Conservation (phyloP, 1,140 invertebrate species). For the Magallana ariakensis region DNA sequence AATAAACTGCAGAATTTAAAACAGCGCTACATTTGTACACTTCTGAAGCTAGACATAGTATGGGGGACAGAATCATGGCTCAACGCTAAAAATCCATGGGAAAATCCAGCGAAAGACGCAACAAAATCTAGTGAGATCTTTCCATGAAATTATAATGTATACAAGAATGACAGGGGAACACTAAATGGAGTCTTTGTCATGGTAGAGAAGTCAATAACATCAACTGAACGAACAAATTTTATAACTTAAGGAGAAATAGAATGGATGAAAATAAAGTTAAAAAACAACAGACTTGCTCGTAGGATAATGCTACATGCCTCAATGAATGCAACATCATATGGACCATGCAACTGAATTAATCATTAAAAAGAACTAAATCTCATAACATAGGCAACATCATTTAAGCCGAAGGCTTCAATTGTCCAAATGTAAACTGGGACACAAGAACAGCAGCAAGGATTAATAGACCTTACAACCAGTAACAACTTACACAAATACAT, state of each 20-base stretch:
- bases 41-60: slow-evolving; percentile 60
- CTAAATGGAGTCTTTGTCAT: slow-evolving; percentile 48
- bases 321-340: neutral
- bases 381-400: neutral
- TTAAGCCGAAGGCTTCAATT: slow-evolving; percentile 37
- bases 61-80: slow-evolving; percentile 61
- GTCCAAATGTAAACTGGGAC: slow-evolving; percentile 33
- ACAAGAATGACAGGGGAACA: slow-evolving; percentile 49
- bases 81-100: slow-evolving; percentile 16
- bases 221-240: slow-evolving; percentile 20
- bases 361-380: neutral
- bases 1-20: slow-evolving; percentile 55
- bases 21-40: slow-evolving; percentile 30
- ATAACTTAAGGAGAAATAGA: slow-evolving; percentile 43
- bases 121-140: slow-evolving; percentile 56
- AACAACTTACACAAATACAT: slow-evolving; percentile 42
- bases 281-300: slow-evolving; percentile 2
- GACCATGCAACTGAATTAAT: slow-evolving; percentile 14
- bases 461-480: neutral
- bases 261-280: slow-evolving; percentile 42
- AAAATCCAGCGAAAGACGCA: slow-evolving; percentile 14
- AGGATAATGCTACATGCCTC: slow-evolving; percentile 41
- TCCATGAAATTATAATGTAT: slow-evolving; percentile 40
- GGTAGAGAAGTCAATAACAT: slow-evolving; percentile 21
- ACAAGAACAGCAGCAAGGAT: slow-evolving; percentile 8